Conservation (phyloP, 2,888 invertebrate genomes). For the Invenusta paracnida region DNA sequence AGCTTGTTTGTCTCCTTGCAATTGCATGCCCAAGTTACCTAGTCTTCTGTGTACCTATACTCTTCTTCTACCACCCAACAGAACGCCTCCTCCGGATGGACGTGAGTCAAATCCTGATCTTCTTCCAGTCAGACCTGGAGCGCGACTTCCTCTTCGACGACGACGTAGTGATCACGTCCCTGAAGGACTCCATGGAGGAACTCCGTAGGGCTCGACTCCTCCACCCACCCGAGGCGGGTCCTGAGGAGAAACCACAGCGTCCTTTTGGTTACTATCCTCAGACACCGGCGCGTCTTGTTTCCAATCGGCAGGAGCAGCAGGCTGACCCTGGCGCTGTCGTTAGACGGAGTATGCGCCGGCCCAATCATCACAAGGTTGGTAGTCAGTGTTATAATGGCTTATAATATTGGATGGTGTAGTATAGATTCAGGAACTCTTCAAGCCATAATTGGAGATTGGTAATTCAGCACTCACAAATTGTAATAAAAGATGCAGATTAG, state of each 20-base stretch:
- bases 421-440: too few relatives aligned
- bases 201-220: not conserved
- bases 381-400: too few relatives aligned
- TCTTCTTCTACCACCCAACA: too few relatives aligned
- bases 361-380: not conserved
- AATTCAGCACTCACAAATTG: too few relatives aligned
- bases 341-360: not conserved
- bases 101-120: slow-evolving; percentile 3
- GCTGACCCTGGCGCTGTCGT: not conserved
- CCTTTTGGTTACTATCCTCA: not conserved
- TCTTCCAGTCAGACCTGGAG: slow-evolving; percentile 32
- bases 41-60: too few relatives aligned
- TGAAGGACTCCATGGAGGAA: slow-evolving; percentile 38
- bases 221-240: not conserved
- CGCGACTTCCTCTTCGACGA: slow-evolving; percentile 38
- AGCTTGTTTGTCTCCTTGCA: too few relatives aligned
- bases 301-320: not conserved
- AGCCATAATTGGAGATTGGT: too few relatives aligned
- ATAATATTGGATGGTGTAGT: too few relatives aligned
- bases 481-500: too few relatives aligned
- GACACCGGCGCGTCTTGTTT: not conserved
- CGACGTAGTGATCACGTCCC: slow-evolving; percentile 35
- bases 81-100: slow-evolving; percentile 38
- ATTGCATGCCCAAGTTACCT: too few relatives aligned
- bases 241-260: not conserved